Conservation (phyloP, 2,113 vertebrate genomes). For the Megaptera novaeangliae region DNA sequence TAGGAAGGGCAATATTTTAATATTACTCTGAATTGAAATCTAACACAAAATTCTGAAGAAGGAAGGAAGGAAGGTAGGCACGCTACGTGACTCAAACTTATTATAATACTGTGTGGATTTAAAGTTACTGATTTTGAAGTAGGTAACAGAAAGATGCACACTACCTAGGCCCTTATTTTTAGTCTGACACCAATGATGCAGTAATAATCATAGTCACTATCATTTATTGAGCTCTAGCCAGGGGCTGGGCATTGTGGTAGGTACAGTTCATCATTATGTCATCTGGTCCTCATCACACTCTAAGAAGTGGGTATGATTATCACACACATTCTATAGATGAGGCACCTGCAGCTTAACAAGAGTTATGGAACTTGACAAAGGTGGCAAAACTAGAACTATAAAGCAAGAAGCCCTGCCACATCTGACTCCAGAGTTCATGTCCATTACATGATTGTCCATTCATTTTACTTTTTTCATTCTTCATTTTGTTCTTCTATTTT, state of each 20-base stretch:
- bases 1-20: neutral
- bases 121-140: neutral
- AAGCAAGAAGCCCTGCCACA: neutral
- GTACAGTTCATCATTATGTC: neutral
- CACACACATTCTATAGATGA: neutral
- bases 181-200: neutral
- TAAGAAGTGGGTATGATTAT: neutral
- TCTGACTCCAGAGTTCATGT: neutral
- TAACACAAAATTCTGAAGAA: neutral
- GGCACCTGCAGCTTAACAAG: neutral
- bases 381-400: neutral
- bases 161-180: neutral
- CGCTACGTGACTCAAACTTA: neutral
- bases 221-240: neutral
- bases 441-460: neutral
- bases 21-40: constrained; percentile 3
- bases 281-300: neutral
- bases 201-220: neutral
- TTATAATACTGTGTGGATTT: neutral
- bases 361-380: neutral
- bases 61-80: neutral
- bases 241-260: neutral
- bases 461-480: neutral
- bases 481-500: neutral
- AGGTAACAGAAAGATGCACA: neutral